phyloP scores from a whole-genome alignment of 2,113 vertebrate genomes.

The Columba janthina region DNA sequence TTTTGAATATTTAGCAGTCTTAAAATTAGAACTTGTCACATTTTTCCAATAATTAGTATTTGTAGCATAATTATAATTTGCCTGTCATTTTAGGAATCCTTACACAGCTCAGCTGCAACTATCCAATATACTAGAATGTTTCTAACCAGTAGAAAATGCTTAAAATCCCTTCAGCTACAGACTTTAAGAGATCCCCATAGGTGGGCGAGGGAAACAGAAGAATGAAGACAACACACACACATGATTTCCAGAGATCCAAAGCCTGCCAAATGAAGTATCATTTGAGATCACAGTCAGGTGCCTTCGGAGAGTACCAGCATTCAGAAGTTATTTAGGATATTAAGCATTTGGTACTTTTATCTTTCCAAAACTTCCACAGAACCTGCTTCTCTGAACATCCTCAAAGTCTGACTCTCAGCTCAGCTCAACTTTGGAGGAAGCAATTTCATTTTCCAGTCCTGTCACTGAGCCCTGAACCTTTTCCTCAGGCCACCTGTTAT shows the following conservation, averaged over 20 bases:
- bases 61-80: slow-evolving; percentile 30
- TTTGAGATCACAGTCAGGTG: neutral
- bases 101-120: slow-evolving; percentile 3
- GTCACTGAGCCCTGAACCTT: neutral
- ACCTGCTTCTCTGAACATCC: neutral
- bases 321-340: neutral
- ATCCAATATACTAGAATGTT: neutral
- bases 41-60: slow-evolving; percentile 42
- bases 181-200: neutral
- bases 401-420: neutral
- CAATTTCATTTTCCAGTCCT: neutral
- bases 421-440: neutral
- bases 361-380: neutral
- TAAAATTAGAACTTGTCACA: slow-evolving; percentile 28
- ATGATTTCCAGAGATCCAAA: neutral
- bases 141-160: neutral
- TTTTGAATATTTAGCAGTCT: slow-evolving; percentile 24
- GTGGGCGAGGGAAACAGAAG: neutral
- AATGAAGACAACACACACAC: neutral
- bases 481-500: neutral
- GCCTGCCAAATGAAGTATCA: neutral
- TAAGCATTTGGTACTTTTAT: neutral
- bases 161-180: neutral
- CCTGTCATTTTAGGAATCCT: slow-evolving; percentile 7
- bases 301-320: neutral